phyloP scores from a whole-genome alignment of 2,888 invertebrate genomes.

The Cybosia mesomella region DNA sequence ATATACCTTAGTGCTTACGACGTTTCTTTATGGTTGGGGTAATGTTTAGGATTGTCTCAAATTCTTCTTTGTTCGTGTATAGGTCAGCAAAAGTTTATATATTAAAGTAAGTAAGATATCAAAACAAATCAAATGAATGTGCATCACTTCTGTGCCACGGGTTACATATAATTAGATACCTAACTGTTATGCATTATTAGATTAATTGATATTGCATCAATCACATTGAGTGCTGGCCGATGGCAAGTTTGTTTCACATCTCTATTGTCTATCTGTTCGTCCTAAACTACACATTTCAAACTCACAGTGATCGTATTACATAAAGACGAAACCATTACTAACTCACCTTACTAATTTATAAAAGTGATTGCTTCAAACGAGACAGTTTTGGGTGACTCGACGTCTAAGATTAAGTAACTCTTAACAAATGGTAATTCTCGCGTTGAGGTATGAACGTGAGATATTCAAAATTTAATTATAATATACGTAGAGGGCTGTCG shows the following conservation, averaged over 20 bases:
- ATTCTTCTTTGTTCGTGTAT: background rate
- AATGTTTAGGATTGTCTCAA: background rate
- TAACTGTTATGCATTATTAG: constrained; percentile 55
- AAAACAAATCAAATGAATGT: constrained; percentile 51
- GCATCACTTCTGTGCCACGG: constrained; percentile 66
- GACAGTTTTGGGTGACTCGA: constrained; percentile 23
- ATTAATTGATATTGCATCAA: constrained; percentile 68
- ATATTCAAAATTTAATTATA: constrained; percentile 24
- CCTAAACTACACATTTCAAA: constrained; percentile 83
- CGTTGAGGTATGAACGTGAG: constrained; percentile 30
- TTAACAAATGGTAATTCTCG: constrained; percentile 24
- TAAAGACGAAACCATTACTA: constrained; percentile 79
- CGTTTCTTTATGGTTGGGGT: background rate
- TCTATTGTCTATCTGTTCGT: constrained; percentile 84
- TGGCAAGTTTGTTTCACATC: constrained; percentile 72
- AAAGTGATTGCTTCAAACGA: constrained; percentile 40
- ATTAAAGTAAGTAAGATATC: background rate
- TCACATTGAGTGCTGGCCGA: constrained; percentile 70
- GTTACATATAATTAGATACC: constrained; percentile 50
- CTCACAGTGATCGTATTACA: constrained; percentile 68
- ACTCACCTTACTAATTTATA: constrained; percentile 76
- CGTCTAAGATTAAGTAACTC: constrained; percentile 24
- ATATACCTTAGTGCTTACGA: background rate
- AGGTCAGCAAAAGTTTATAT: background rate
- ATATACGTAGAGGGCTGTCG: constrained; percentile 27